phyloP scores from a whole-genome alignment of 2,888 invertebrate species.

The Dicroscelio sp. region DNA sequence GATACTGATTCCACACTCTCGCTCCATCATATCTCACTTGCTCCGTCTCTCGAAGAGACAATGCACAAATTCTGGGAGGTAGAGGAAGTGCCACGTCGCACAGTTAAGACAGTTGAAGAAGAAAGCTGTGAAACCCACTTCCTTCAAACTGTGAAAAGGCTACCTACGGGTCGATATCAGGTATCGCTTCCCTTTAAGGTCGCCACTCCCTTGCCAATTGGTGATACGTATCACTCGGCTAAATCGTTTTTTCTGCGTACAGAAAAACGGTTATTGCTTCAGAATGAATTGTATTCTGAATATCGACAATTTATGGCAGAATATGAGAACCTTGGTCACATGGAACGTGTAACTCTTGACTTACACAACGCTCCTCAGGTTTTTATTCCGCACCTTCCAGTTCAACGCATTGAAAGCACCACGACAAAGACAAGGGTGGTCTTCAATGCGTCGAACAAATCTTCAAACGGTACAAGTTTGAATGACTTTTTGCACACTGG shows the following conservation, averaged over 20 bases:
- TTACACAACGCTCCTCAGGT: not conserved
- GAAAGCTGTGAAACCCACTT: not conserved
- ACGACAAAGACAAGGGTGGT: not conserved
- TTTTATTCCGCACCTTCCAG: not conserved
- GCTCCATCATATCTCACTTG: not conserved
- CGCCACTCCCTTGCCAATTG: not conserved
- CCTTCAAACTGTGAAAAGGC: not conserved
- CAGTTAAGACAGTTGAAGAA: not conserved
- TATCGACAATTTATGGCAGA: not conserved
- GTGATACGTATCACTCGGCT: not conserved
- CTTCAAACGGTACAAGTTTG: constrained; percentile 52
- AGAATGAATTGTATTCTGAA: not conserved
- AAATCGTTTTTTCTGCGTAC: not conserved
- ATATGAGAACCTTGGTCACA: not conserved
- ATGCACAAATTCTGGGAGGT: not conserved
- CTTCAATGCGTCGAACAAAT: constrained; percentile 48
- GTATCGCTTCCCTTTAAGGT: not conserved
- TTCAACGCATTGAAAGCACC: not conserved
- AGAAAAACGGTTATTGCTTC: not conserved
- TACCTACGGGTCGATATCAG: not conserved
- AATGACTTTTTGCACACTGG: no score
- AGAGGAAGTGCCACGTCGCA: not conserved
- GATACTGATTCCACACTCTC: no score
- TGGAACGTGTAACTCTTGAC: not conserved
- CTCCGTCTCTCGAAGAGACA: not conserved